Percentiles rank a stretch among this genome's conserved stretches.
phyloP scores from a whole-genome alignment of 2,797 vertebrate genomes.

The Periophthalmus magnuspinnatus region DNA sequence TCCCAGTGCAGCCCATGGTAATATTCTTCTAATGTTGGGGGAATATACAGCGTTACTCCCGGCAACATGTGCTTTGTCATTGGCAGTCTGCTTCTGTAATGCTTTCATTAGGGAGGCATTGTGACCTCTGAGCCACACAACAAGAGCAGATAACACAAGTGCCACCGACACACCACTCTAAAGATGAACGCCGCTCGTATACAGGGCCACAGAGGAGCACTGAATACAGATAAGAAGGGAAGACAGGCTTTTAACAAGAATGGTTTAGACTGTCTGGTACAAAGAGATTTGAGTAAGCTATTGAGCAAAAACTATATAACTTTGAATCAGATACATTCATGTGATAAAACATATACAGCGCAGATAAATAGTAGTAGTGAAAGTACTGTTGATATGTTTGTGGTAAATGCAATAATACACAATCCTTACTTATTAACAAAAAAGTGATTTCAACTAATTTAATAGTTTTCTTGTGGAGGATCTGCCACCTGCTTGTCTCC shows the following conservation, averaged over 20 bases:
- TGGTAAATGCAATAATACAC: too few species aligned
- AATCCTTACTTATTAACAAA: too few species aligned
- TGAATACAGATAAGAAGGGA: constrained; percentile 17
- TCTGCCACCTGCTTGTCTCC: too few species aligned
- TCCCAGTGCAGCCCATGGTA: constrained; percentile 39
- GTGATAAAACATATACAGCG: too few species aligned
- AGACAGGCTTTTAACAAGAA: not conserved
- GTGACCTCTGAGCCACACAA: constrained; percentile 43
- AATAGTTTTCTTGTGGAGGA: too few species aligned
- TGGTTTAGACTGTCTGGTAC: too few species aligned
- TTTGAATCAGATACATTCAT: too few species aligned
- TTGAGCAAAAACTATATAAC: too few species aligned
- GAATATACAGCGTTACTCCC: constrained; percentile 55
- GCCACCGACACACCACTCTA: constrained; percentile 50
- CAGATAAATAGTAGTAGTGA: too few species aligned
- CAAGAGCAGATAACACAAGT: constrained; percentile 36
- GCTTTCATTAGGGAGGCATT: constrained; percentile 71
- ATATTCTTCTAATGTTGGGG: constrained; percentile 55
- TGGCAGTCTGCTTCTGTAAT: constrained; percentile 68
- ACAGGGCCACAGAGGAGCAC: constrained; percentile 41
- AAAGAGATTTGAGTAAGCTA: too few species aligned
- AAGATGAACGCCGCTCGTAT: constrained; percentile 41
- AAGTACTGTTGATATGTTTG: too few species aligned
- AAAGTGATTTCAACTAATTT: too few species aligned
- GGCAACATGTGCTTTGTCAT: constrained; percentile 75